phyloP scores from a whole-genome alignment of 2,113 vertebrate genomes.

The Xiphophorus maculatus region DNA sequence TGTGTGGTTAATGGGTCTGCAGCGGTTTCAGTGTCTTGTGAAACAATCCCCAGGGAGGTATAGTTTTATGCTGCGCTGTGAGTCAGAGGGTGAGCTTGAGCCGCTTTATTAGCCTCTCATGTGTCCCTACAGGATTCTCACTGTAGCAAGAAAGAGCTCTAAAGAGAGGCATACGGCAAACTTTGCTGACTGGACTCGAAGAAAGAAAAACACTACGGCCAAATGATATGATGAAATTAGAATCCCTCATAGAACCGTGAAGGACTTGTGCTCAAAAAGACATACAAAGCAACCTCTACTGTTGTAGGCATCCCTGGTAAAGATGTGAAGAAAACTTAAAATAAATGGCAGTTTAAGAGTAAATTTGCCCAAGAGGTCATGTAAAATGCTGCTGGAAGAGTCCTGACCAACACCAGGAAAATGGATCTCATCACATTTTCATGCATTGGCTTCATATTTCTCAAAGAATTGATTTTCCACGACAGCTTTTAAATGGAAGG shows the following conservation, averaged over 20 bases:
- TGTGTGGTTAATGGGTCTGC: constrained; percentile 53
- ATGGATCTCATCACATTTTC: too few species aligned
- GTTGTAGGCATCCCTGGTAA: neutral
- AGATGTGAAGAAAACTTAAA: neutral
- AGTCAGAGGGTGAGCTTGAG: constrained; percentile 49
- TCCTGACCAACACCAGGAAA: too few species aligned
- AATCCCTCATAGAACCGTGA: constrained; percentile 15
- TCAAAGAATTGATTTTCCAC: too few species aligned
- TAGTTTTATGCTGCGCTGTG: constrained; percentile 45
- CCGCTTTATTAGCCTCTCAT: constrained; percentile 58
- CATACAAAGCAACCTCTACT: too few species aligned
- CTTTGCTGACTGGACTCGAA: constrained; percentile 14
- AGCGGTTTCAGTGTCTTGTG: constrained; percentile 44
- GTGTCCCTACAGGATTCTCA: constrained; percentile 49
- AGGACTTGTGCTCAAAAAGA: constrained; percentile 6
- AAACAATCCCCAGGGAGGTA: constrained; percentile 62
- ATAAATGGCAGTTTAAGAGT: neutral
- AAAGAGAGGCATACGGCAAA: constrained; percentile 56
- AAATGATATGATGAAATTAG: constrained; percentile 23
- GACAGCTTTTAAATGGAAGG: too few species aligned
- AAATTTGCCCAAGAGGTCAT: too few species aligned
- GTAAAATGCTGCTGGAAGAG: too few species aligned
- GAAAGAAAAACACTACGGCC: neutral
- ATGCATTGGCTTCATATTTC: too few species aligned
- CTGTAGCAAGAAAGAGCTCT: constrained; percentile 62